Conservation (phyloP, 2,113 vertebrate genomes). For the Sturnira hondurensis region DNA sequence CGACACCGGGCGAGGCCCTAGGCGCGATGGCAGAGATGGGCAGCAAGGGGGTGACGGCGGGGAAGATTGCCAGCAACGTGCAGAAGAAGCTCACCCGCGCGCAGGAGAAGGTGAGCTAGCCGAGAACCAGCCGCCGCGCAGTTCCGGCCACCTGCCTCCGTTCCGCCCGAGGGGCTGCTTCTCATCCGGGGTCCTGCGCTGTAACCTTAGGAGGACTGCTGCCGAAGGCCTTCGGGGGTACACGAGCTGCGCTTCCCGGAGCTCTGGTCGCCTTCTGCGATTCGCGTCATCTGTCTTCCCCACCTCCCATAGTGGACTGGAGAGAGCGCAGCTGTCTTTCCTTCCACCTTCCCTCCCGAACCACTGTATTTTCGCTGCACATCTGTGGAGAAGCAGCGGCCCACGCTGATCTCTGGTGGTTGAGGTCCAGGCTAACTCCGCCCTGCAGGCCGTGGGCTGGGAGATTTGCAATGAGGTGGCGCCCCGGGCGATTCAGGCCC, state of each 20-base stretch:
- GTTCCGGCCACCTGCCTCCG: neutral
- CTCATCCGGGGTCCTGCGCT: neutral
- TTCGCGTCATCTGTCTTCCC: neutral
- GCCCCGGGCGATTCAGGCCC: neutral
- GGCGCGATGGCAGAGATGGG: conserved; percentile 96
- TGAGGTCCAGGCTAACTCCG: neutral
- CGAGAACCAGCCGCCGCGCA: neutral
- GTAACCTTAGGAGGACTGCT: neutral
- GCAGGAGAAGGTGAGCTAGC: conserved; percentile 93
- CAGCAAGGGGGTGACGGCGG: conserved; percentile 96
- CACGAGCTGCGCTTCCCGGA: neutral
- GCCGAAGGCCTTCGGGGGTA: neutral
- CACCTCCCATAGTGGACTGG: neutral
- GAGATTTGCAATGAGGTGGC: neutral
- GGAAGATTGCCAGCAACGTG: conserved; percentile 95
- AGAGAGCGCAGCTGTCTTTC: neutral
- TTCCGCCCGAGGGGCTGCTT: rapidly evolving
- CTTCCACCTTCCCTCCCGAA: rapidly evolving
- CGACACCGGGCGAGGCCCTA: conserved; percentile 60
- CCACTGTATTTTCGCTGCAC: neutral
- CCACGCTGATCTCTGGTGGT: neutral
- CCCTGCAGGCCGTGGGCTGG: neutral
- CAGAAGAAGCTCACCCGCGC: conserved; percentile 98
- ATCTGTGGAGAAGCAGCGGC: neutral
- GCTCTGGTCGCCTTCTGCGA: neutral